Evolutionary conservation across 2,888 invertebrate genomes (phyloP).

Genomic region (Psylliodes chrysocephalus): DNA sequence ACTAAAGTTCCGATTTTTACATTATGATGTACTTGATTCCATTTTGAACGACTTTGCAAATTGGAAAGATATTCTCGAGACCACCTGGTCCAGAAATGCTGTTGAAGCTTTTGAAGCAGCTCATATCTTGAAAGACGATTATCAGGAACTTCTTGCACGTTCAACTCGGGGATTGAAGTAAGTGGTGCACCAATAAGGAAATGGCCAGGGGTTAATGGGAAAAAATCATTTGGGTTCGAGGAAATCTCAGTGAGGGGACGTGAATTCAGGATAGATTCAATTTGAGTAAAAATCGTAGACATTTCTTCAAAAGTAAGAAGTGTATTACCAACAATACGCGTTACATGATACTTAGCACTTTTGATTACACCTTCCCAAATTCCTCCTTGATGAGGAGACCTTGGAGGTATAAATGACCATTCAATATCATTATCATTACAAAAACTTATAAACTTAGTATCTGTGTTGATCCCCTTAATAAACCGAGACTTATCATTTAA

Average conservation of each 20-base stretch:
- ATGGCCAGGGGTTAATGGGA: conserved; percentile 13
- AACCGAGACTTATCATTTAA: not conserved
- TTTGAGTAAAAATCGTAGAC: conserved; percentile 1
- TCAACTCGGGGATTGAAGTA: not conserved
- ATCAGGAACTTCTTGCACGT: not conserved
- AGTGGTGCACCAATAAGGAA: conserved; percentile 13
- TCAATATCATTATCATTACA: too few relatives aligned
- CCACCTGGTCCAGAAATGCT: too few relatives aligned
- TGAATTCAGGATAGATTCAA: conserved; percentile 1
- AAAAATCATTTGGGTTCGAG: not conserved
- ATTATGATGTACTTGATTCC: too few relatives aligned
- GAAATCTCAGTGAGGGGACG: not conserved
- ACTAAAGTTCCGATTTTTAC: not conserved
- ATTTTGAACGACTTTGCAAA: too few relatives aligned
- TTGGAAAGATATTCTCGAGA: too few relatives aligned
- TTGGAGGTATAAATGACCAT: too few relatives aligned
- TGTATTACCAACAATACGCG: not conserved
- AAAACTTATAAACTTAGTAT: not conserved
- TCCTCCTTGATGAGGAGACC: not conserved
- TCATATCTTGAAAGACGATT: not conserved
- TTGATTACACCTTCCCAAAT: not conserved
- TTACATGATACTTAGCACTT: conserved; percentile 11
- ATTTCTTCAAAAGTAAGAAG: conserved; percentile 10
- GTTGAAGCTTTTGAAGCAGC: too few relatives aligned
- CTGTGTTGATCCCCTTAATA: not conserved